phyloP scores from a whole-genome alignment of 2,113 vertebrate genomes.

The Macrotis lagotis region DNA sequence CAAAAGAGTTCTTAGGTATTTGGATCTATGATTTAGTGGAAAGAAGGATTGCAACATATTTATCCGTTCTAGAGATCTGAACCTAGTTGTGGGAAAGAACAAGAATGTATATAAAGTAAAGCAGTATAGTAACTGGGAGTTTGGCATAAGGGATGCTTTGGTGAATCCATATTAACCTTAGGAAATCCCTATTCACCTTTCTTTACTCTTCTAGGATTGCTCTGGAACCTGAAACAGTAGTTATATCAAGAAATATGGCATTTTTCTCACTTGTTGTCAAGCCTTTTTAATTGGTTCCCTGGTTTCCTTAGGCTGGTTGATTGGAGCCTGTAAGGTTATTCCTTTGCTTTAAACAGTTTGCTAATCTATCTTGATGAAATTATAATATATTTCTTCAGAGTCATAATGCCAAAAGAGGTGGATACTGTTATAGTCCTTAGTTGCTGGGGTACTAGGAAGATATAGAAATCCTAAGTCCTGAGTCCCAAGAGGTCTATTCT shows the following conservation, averaged over 20 bases:
- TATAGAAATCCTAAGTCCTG: background rate
- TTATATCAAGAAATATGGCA: background rate
- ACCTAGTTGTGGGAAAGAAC: background rate
- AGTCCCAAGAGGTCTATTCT: background rate
- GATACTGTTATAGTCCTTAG: background rate
- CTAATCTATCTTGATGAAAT: slow-evolving; percentile 15
- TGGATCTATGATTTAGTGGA: background rate
- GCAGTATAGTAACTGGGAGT: background rate
- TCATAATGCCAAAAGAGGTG: background rate
- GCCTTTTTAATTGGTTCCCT: background rate
- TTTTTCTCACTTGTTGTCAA: slow-evolving; percentile 15
- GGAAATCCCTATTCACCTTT: background rate
- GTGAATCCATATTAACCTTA: background rate
- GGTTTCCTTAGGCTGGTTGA: background rate
- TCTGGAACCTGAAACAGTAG: background rate
- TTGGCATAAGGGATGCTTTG: background rate
- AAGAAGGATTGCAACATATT: background rate
- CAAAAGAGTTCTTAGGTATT: background rate
- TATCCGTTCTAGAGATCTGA: background rate
- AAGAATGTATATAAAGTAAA: background rate
- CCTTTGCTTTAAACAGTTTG: background rate
- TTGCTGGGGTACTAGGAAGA: background rate
- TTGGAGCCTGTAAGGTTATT: background rate
- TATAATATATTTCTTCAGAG: background rate
- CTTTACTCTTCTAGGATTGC: background rate